A percentile compares a stretch with the other conserved stretches of the same genome.
Conservation (phyloP, 1,140 invertebrate species). For the Ridgeia piscesae region DNA sequence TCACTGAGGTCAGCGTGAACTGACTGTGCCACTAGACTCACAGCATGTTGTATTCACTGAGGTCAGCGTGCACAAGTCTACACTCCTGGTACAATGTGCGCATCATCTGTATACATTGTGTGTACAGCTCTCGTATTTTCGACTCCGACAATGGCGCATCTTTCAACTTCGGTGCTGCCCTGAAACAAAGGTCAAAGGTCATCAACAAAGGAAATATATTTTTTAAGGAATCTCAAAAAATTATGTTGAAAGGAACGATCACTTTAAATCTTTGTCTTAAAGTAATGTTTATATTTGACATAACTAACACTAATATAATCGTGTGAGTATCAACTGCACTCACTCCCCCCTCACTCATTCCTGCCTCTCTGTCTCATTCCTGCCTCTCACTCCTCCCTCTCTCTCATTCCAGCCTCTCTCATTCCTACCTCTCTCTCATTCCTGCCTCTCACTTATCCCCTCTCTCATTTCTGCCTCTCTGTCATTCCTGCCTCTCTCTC, state of each 20-base stretch:
- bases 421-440: not conserved
- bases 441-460: conserved; percentile 51
- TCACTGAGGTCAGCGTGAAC: no score
- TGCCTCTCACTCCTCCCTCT: conserved; percentile 42
- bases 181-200: conserved; percentile 16
- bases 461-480: no score
- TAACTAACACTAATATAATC: not conserved
- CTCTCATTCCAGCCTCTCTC: not conserved
- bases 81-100: conserved; percentile 91
- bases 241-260: no score
- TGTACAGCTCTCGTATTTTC: conserved; percentile 71
- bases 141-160: conserved; percentile 47
- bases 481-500: no score
- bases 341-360: no score
- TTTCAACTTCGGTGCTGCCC: conserved; percentile 33
- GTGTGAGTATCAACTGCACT: not conserved
- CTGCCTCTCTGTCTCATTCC: not conserved
- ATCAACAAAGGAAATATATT: not conserved
- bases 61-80: conserved; percentile 92
- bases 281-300: no score
- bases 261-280: no score
- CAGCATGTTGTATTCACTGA: conserved; percentile 95
- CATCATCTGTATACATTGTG: conserved; percentile 87
- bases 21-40: conserved; percentile 52
- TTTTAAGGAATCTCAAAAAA: not conserved